phyloP scores from a whole-genome alignment of 2,797 vertebrate genomes.

The Myotis vivesi region DNA sequence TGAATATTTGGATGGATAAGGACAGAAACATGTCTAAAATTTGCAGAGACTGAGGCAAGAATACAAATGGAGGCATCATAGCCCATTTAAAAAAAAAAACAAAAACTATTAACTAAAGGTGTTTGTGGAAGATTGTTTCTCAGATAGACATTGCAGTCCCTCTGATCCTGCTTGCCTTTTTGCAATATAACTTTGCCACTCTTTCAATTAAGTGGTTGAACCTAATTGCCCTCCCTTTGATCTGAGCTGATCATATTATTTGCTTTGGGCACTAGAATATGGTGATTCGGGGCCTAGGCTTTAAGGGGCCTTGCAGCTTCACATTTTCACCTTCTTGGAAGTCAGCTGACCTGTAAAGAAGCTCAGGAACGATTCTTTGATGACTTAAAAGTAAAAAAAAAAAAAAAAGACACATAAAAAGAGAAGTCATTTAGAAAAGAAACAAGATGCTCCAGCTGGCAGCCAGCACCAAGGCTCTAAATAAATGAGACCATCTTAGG shows the following conservation, averaged over 20 bases:
- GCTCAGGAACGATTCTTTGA: not conserved
- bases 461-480: not conserved
- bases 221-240: not conserved
- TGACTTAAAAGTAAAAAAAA: not conserved
- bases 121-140: not conserved
- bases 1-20: not conserved
- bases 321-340: not conserved
- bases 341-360: not conserved
- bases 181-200: not conserved
- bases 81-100: not conserved
- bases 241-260: not conserved
- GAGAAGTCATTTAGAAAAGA: not conserved
- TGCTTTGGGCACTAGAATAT: not conserved
- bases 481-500: not conserved
- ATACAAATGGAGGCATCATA: not conserved
- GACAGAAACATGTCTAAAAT: not conserved
- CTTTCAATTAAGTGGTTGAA: not conserved
- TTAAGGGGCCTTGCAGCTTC: not conserved
- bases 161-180: not conserved
- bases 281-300: not conserved
- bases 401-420: not conserved
- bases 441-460: not conserved
- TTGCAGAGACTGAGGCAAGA: not conserved
- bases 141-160: not conserved
- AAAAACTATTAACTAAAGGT: not conserved